A percentile compares a stretch with the other conserved stretches of the same genome.
Evolutionary conservation across 30 jellyfish, hydroid and myxozoan genomes (phyloP).

Genomic region (Aurelia coerulea): DNA sequence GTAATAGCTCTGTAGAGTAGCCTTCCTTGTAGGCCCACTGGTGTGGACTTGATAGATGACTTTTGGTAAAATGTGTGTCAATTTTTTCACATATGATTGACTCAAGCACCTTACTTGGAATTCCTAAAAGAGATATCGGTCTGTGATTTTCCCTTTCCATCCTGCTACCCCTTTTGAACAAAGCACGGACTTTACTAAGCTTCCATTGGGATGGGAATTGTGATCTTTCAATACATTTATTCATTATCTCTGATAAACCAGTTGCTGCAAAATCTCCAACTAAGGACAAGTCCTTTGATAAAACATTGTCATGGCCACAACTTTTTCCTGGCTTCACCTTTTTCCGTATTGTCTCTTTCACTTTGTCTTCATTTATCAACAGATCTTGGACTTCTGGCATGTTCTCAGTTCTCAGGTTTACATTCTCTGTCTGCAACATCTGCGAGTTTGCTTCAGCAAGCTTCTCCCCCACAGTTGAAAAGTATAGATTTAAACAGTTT

Average conservation of each 20-base stretch:
- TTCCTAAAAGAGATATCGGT: constrained; percentile 44
- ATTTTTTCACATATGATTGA: constrained; percentile 38
- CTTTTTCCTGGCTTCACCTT: constrained; percentile 50
- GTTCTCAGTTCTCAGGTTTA: neutral
- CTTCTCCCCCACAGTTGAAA: constrained; percentile 52
- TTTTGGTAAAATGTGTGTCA: constrained; percentile 23
- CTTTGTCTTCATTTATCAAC: constrained; percentile 19
- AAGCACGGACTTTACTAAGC: too few species aligned
- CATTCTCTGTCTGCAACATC: neutral
- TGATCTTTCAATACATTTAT: constrained; percentile 19
- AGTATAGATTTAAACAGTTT: constrained; percentile 39
- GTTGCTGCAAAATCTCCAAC: constrained; percentile 47
- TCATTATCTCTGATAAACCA: constrained; percentile 26
- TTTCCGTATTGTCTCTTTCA: constrained; percentile 25
- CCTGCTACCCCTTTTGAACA: too few species aligned
- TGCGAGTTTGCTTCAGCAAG: constrained; percentile 39
- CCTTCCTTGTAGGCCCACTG: constrained; percentile 40
- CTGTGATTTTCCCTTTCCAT: constrained; percentile 35
- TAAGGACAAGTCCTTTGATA: constrained; percentile 12
- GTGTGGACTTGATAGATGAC: constrained; percentile 43
- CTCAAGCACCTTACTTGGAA: constrained; percentile 56
- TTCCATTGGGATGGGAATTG: constrained; percentile 37
- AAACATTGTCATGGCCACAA: constrained; percentile 43
- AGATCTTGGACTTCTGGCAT: constrained; percentile 9
- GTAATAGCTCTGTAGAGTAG: too few species aligned